phyloP scores from a whole-genome alignment of 1,140 invertebrate species.

The Drosophila athabasca region DNA sequence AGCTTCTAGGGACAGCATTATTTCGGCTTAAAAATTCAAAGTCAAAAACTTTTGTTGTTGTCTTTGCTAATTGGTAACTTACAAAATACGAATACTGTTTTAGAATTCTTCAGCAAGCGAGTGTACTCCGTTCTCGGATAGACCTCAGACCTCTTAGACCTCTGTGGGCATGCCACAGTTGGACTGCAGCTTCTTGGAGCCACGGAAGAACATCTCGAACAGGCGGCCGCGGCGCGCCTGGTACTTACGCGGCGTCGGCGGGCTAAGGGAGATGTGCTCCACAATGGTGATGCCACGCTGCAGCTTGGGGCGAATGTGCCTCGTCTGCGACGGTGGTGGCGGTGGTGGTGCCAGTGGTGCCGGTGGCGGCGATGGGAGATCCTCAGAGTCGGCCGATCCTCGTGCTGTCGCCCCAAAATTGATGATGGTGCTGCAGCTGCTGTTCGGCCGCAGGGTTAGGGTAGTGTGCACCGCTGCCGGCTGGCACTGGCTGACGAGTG shows the following conservation, averaged over 20 bases:
- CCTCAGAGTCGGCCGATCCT: slow-evolving; percentile 62
- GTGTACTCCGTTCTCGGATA: slow-evolving; percentile 16
- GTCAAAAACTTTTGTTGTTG: slow-evolving; percentile 23
- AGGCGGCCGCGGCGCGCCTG: slow-evolving; percentile 59
- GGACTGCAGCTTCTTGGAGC: slow-evolving; percentile 74
- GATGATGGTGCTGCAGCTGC: slow-evolving; percentile 80
- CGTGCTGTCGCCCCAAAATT: slow-evolving; percentile 55
- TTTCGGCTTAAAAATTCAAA: slow-evolving; percentile 37
- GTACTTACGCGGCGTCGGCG: slow-evolving; percentile 62
- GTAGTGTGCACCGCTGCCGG: slow-evolving; percentile 61
- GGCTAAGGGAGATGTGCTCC: slow-evolving; percentile 68
- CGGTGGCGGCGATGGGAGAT: slow-evolving; percentile 47
- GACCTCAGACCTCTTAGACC: slow-evolving; percentile 49
- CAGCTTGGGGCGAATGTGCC: slow-evolving; percentile 50
- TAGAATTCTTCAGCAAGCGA: slow-evolving; percentile 80
- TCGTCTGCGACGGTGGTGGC: slow-evolving; percentile 5
- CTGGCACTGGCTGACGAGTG: slow-evolving; percentile 57
- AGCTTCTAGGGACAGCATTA: slow-evolving; percentile 73
- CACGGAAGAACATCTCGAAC: slow-evolving; percentile 75
- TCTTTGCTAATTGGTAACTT: slow-evolving; percentile 63
- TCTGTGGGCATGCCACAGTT: slow-evolving; percentile 68
- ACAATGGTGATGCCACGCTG: slow-evolving; percentile 73
- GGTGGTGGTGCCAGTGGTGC: slow-evolving; percentile 1
- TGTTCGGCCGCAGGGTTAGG: slow-evolving; percentile 63
- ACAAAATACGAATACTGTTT: slow-evolving; percentile 78